Evolutionary conservation across 2,888 invertebrate genomes (phyloP), one percentile per base, ranked within the genome.

Genomic region (Lasioglossum morio): DNA sequence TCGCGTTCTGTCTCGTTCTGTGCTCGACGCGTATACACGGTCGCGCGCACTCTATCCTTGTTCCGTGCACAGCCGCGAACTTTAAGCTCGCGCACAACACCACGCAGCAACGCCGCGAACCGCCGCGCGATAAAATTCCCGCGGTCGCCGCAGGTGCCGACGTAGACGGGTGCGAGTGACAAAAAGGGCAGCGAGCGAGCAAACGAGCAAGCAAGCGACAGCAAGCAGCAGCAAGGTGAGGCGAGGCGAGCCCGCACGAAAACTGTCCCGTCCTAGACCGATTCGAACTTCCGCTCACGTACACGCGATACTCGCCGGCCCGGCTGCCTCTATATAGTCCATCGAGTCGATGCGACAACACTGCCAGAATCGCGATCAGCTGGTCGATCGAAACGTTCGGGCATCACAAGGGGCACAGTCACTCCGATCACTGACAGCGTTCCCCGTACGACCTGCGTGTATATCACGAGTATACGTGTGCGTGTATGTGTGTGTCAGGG

Each of bases 71-170:
- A 40, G 40, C 77, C 81, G 77, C 84, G 90, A 90, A 90, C 89
- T 86, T 89, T 82, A 86, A 87, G 87, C 88, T 87, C 86, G 88
- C 88, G 88, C 83, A 76, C 88, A 84, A 84, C 79, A 79, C 77
- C 81, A 83, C 89, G 87, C 88, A 81, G 84, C 87, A 82, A 82
- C 89, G 90, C 63, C 30, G 30, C 63, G 63, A 63, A 86, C 83
- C 80, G 85, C 84, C 87, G 76, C 88, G 86, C 88, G 85, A 83
- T 86, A 82, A 89, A 85, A 87, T 82, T 84, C 88, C 88, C 88
- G 89, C 90, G 89, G 85, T 81, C 77, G 76, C 84, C 75, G 88
- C 90, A 86, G 89, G 81, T 87, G 90, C 82, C 80, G 84, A 81
- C 70, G 87, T 60, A 46, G 73, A 80, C 57, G 46, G 27, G 40